Evolutionary conservation across 2,797 vertebrate genomes (phyloP).

Genomic region (Orientallactaga sibirica): DNA sequence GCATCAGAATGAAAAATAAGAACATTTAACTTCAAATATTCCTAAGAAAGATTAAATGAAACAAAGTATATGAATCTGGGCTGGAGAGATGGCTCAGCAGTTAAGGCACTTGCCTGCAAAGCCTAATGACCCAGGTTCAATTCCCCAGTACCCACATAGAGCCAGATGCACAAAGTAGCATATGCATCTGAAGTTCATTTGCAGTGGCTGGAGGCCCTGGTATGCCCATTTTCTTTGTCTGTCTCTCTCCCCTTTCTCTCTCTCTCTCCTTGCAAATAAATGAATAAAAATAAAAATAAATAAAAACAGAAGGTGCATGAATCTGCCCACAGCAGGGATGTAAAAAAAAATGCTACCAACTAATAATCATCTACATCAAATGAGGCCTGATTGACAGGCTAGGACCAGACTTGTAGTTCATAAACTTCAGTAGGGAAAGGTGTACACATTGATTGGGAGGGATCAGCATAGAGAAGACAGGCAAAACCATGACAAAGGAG

Average conservation of each 20-base stretch:
- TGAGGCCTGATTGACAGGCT: neutral
- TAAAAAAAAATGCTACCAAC: neutral
- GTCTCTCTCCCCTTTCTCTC: no score
- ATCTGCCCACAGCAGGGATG: neutral
- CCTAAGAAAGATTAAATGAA: neutral
- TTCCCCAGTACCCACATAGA: no score
- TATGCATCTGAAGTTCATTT: no score
- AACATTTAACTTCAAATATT: neutral
- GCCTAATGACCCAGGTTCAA: no score
- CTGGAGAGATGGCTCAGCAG: no score
- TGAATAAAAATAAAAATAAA: neutral
- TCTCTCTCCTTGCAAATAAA: no score
- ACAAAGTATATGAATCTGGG: no score
- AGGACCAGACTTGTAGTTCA: neutral
- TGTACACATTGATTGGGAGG: neutral
- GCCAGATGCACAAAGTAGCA: no score
- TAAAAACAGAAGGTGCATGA: neutral
- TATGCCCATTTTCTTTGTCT: no score
- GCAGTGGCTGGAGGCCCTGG: no score
- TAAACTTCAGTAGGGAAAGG: neutral
- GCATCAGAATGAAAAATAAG: slow-evolving; percentile 9
- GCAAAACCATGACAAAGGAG: neutral
- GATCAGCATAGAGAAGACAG: neutral
- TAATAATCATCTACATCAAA: neutral
- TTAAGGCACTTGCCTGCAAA: neutral